Percentiles rank a stretch among this genome's conserved stretches.
These are phyloP conservation scores for Geodia barretti DNA, from an alignment of 37 sponge, comb jelly and placozoan genomes.

Conservation along the genomic window DNA sequence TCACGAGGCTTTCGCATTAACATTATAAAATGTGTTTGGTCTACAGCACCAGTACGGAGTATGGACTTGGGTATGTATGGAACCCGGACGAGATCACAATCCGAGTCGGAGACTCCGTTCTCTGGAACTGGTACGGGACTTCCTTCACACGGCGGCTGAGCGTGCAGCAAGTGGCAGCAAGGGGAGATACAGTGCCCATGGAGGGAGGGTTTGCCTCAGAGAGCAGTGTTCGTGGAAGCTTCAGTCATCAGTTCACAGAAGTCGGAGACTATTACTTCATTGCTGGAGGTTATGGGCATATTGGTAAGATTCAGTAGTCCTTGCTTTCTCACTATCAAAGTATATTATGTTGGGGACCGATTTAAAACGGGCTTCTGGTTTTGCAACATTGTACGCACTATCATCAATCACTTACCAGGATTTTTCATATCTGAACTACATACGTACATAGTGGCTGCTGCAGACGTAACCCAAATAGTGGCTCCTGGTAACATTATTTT, in stretches of 20 bases:
- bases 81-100: slow-evolving; percentile 44
- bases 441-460: not conserved
- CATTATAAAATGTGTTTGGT: too few species aligned
- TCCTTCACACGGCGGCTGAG: slow-evolving; percentile 47
- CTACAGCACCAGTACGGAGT: slow-evolving; percentile 32
- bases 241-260: slow-evolving; percentile 56
- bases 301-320: slow-evolving; percentile 49
- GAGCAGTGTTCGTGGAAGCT: slow-evolving; percentile 40
- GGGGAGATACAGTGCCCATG: slow-evolving; percentile 38
- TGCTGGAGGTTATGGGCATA: slow-evolving; percentile 61
- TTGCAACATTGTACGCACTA: not conserved
- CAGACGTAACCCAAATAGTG: too few species aligned
- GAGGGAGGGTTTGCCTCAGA: slow-evolving; percentile 59
- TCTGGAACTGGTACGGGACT: slow-evolving; percentile 76
- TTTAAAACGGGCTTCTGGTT: too few species aligned
- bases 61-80: slow-evolving; percentile 80
- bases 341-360: too few species aligned
- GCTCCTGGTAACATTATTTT: too few species aligned
- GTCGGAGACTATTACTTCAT: slow-evolving; percentile 79
- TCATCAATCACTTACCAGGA: not conserved
- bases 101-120: slow-evolving; percentile 66
- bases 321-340: too few species aligned
- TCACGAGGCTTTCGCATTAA: too few species aligned
- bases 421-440: not conserved
- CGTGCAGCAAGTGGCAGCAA: slow-evolving; percentile 53